These are phyloP conservation scores for Chelidonichthys spinosus DNA, from an alignment of 2,797 vertebrate species.

Conservation along the genomic window DNA sequence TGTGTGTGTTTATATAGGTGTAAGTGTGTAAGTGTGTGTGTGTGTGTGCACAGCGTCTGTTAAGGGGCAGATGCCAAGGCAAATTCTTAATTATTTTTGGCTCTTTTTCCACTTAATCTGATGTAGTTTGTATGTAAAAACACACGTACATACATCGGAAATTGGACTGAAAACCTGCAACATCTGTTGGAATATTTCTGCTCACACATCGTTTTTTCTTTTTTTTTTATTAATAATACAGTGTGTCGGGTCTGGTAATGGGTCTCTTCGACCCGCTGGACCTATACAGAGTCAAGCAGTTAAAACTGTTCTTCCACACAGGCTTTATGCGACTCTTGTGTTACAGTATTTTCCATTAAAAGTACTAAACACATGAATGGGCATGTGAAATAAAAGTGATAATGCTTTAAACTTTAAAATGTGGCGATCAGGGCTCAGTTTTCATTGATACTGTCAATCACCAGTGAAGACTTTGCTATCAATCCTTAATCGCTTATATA, in stretches of 20 bases:
- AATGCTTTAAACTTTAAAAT: not conserved
- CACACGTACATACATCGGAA: not conserved
- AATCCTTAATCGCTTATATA: conserved; percentile 9
- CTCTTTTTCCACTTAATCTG: not conserved
- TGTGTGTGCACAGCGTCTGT: not conserved
- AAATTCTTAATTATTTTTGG: not conserved
- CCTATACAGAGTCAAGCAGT: conserved; percentile 19
- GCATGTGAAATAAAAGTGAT: not conserved
- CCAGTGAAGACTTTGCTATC: not conserved
- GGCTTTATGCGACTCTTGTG: not conserved
- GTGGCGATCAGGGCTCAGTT: not conserved
- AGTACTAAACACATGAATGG: not conserved
- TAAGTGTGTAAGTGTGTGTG: not conserved
- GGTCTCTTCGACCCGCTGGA: conserved; percentile 28
- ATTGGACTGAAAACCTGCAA: conserved; percentile 2
- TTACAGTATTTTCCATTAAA: not conserved
- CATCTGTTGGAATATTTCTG: conserved; percentile 12
- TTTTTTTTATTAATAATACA: conserved; percentile 59
- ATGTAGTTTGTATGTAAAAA: not conserved
- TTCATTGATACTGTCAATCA: conserved; percentile 13
- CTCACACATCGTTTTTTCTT: conserved; percentile 17
- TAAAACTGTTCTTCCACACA: not conserved
- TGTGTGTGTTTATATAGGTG: not conserved
- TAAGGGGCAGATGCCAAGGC: conserved; percentile 10
- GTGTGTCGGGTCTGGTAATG: conserved; percentile 36